phyloP scores from a whole-genome alignment of 2,797 vertebrate genomes.

The Melopsittacus undulatus region DNA sequence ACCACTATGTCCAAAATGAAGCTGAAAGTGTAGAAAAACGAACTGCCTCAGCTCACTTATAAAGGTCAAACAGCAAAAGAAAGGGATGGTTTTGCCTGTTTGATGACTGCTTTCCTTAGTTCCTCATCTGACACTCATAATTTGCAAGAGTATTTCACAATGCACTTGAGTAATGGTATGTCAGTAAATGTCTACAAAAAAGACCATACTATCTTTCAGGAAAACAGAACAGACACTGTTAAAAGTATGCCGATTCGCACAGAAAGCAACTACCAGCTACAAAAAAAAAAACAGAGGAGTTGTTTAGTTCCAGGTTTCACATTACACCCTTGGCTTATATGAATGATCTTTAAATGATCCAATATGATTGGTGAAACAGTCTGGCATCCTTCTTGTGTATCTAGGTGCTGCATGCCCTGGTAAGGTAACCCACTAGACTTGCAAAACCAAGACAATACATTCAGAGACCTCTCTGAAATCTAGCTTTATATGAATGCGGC shows the following conservation, averaged over 20 bases:
- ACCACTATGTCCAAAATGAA: neutral
- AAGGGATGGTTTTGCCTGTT: neutral
- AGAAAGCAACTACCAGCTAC: neutral
- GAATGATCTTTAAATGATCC: neutral
- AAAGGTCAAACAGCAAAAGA: neutral
- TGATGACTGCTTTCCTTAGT: constrained; percentile 6
- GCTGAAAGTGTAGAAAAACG: neutral
- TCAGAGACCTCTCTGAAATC: neutral
- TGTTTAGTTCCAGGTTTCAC: neutral
- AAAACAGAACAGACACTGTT: neutral
- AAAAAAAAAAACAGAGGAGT: neutral
- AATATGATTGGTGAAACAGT: constrained; percentile 14
- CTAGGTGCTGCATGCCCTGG: neutral
- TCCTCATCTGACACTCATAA: constrained; percentile 4
- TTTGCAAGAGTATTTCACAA: constrained; percentile 22
- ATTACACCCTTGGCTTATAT: neutral
- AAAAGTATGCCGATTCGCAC: neutral
- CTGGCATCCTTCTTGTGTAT: neutral
- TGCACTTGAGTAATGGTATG: neutral
- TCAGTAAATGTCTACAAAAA: neutral
- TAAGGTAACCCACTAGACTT: neutral
- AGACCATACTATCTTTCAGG: neutral
- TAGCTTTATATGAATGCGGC: constrained; percentile 15
- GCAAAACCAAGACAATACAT: constrained; percentile 29
- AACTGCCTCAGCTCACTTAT: neutral